phyloP scores from a whole-genome alignment of 1,140 invertebrate species.

The Leptopilina boulardi region DNA sequence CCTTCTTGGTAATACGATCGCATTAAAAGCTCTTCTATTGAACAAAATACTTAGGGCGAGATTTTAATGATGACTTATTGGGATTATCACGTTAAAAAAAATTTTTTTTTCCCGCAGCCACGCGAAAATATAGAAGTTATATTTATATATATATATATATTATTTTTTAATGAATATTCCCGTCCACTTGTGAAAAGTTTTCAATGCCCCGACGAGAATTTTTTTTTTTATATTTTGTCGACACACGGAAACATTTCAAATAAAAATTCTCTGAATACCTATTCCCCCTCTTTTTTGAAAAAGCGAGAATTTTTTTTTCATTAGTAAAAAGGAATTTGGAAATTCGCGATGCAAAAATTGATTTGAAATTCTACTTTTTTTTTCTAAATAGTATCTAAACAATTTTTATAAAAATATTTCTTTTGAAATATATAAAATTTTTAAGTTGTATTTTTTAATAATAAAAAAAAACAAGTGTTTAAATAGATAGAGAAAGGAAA shows the following conservation, averaged over 20 bases:
- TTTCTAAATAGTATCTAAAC: no score
- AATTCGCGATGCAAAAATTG: no score
- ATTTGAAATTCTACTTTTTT: no score
- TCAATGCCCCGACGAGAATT: background rate
- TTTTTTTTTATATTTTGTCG: background rate
- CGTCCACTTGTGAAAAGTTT: background rate
- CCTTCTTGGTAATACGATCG: constrained; percentile 24
- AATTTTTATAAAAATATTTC: no score
- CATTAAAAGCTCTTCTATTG: constrained; percentile 28
- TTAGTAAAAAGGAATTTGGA: no score
- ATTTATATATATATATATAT: background rate
- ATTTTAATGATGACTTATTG: constrained; percentile 34
- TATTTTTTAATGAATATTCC: constrained; percentile 14
- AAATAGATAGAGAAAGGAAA: no score
- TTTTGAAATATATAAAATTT: no score
- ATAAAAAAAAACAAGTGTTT: no score
- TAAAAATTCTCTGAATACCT: background rate
- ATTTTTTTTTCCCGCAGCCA: background rate
- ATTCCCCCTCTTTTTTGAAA: no score
- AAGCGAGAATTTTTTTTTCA: no score
- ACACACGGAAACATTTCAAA: background rate
- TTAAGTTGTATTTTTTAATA: no score
- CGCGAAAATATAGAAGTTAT: background rate
- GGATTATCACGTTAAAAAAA: constrained; percentile 19
- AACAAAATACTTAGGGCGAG: constrained; percentile 29